Percentiles rank a stretch among this genome's conserved stretches.
Evolutionary conservation across 1,140 invertebrate species (phyloP).

Genomic region (Nymphalis io): DNA sequence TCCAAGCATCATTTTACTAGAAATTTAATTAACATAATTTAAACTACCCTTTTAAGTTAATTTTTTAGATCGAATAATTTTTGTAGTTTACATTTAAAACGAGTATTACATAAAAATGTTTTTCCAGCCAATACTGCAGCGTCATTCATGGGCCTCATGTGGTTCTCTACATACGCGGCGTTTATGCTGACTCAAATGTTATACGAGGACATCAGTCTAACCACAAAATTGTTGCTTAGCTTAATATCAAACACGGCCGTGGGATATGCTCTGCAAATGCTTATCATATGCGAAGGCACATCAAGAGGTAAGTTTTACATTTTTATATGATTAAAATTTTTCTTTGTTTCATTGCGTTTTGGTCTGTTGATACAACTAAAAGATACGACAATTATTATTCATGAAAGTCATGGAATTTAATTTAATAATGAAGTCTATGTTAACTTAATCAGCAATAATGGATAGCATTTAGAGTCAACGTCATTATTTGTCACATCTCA

Average conservation of each 20-base stretch:
- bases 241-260: constrained; percentile 86
- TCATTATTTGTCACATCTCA: too few species aligned
- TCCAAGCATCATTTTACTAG: too few species aligned
- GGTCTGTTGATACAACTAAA: background rate
- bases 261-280: constrained; percentile 85
- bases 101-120: constrained; percentile 1
- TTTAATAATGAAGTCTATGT: too few species aligned
- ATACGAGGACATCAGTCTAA: constrained; percentile 66
- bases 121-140: constrained; percentile 87
- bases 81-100: background rate
- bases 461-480: background rate
- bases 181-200: constrained; percentile 83
- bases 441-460: too few species aligned
- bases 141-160: constrained; percentile 85
- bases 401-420: too few species aligned
- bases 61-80: background rate
- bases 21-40: too few species aligned
- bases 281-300: constrained; percentile 84
- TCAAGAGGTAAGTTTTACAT: constrained; percentile 74
- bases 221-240: constrained; percentile 81
- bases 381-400: too few species aligned
- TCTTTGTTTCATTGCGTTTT: background rate
- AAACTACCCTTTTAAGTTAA: background rate
- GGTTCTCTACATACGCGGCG: constrained; percentile 88
- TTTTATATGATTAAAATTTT: background rate